Evolutionary conservation across 2,888 invertebrate species (phyloP), one percentile per base, ranked within the genome.

Genomic region (Phengaris arion): DNA sequence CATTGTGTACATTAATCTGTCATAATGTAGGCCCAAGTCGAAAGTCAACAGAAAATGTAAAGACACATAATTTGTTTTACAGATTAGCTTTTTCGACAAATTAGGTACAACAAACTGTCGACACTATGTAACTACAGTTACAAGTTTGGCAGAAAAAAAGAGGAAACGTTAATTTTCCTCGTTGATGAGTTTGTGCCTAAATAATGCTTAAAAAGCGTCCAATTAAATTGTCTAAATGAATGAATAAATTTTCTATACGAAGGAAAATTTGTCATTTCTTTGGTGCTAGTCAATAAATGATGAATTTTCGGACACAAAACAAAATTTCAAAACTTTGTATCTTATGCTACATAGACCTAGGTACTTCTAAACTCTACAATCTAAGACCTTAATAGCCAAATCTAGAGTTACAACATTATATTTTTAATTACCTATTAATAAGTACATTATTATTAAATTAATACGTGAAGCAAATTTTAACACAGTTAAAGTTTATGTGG

Each of bases 51-150:
- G 72, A 13, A 35, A 35, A 72, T 72, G 52, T 52, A 72, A 72
- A 72, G 72, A 70, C 52, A 72, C 52, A 52, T 54, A 52, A 72
- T 72, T 72, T 72, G 72, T 54, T 72, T 72, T 72, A 72, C 72
- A 72, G 72, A 72, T 52, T 72, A 72, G 72, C 52, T 13, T 54
- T 72, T 72, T 35, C 13, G 48, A 64, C 64, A 64, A 64, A 64
- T 64, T 64, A 4, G 35, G 35, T 35, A 64, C 64, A 59, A 59
- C 35, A 64, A 64, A 35, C 35, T 6, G 35, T 35, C 22, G 35
- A 35, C 64, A 12, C 12, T 13, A 35, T n/a, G 57, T 64, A 64
- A 64, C 10, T 35, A 64, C 35, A 64, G 35, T 64, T 35, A 6
- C 10, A 22, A 10, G 4, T 52, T 52, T 52, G 12, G 64, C 10